Evolutionary conservation across 2,888 invertebrate genomes (phyloP).

Genomic region (Parthenolecanium corni): DNA sequence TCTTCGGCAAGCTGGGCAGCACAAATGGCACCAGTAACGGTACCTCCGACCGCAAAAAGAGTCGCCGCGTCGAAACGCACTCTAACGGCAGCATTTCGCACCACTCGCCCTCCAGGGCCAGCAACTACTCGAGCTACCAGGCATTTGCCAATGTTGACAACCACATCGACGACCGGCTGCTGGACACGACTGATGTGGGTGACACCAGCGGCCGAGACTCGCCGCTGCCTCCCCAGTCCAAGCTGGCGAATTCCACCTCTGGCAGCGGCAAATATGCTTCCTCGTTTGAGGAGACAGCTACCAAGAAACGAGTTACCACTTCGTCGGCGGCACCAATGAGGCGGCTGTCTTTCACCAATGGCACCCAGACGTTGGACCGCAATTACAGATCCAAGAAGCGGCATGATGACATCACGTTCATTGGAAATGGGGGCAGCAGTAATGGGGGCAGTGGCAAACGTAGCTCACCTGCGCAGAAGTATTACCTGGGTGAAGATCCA

Average conservation of each 20-base stretch:
- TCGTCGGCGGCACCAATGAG: conserved; percentile 39
- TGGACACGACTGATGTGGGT: conserved; percentile 36
- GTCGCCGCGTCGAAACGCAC: neutral
- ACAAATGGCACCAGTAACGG: neutral
- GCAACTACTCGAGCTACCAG: conserved; percentile 12
- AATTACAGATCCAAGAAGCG: conserved; percentile 27
- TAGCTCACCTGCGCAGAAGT: conserved; percentile 48
- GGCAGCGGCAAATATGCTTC: neutral
- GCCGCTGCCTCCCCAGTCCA: conserved; percentile 41
- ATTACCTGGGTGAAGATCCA: conserved; percentile 77
- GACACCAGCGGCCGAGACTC: conserved; percentile 31
- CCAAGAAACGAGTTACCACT: conserved; percentile 47
- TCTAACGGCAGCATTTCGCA: neutral
- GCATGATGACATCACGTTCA: neutral
- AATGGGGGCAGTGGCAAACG: neutral
- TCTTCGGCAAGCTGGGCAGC: conserved; percentile 59
- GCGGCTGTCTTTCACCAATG: conserved; percentile 24
- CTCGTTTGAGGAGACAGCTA: conserved; percentile 33
- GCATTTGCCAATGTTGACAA: conserved; percentile 24
- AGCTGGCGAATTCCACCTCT: conserved; percentile 41
- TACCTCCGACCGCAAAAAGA: neutral
- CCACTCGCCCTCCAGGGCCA: neutral
- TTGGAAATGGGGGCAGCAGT: neutral
- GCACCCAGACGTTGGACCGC: conserved; percentile 31
- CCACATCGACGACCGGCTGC: conserved; percentile 3